These are phyloP conservation scores for Neria commutata DNA, from an alignment of 2,888 invertebrate species.

Conservation along the genomic window DNA sequence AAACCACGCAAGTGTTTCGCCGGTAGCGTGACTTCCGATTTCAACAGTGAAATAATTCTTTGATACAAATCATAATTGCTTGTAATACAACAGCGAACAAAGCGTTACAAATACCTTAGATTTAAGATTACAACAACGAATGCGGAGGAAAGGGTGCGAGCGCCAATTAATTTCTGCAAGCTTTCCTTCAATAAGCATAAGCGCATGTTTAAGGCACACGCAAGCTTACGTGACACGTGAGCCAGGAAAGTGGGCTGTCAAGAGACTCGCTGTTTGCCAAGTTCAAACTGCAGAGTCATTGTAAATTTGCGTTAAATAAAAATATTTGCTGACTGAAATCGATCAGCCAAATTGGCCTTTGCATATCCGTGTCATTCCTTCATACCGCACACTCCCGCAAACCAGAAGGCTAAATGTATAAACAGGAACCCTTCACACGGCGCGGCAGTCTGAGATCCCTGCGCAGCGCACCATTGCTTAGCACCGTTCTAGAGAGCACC, in stretches of 20 bases:
- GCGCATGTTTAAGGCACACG: constrained; percentile 27
- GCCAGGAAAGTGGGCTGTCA: too few relatives aligned
- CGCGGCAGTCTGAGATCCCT: constrained; percentile 63
- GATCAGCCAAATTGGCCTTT: too few relatives aligned
- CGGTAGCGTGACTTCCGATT: constrained; percentile 39
- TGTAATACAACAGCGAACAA: constrained; percentile 39
- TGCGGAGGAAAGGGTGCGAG: neutral
- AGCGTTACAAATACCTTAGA: constrained; percentile 24
- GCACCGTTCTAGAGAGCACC: constrained; percentile 61
- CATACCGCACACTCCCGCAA: neutral
- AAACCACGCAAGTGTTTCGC: neutral
- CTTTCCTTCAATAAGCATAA: neutral
- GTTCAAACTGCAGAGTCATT: too few relatives aligned
- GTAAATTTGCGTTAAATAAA: too few relatives aligned
- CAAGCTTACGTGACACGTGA: constrained; percentile 35
- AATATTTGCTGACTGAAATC: too few relatives aligned
- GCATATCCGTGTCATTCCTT: too few relatives aligned
- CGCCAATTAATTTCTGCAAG: neutral
- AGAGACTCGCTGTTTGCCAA: too few relatives aligned
- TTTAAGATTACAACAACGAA: neutral
- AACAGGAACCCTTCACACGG: constrained; percentile 58
- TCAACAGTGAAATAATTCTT: too few relatives aligned
- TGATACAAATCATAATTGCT: constrained; percentile 52
- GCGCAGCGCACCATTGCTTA: constrained; percentile 62
- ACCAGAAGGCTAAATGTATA: constrained; percentile 60